Evolutionary conservation across 2,888 invertebrate genomes (phyloP), one percentile per base, ranked within the genome.

Genomic region (Drosophila mimica): DNA sequence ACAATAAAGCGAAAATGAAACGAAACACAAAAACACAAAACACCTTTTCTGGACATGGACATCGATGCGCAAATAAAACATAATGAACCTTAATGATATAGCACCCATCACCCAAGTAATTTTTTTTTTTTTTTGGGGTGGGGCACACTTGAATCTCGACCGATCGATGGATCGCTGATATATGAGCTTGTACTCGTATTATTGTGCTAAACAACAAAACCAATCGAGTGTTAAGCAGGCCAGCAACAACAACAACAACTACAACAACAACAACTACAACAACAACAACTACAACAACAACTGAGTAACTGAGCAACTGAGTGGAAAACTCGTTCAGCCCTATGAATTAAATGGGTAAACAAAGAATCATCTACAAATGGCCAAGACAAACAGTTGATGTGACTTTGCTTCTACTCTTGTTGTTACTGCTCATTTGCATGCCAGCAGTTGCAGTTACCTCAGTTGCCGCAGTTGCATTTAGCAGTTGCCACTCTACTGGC

Each of bases 401-500:
- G 68, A 79, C 71, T 67, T 70, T 53, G 72, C 62, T 68, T 33
- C 76, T 74, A 75, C 77, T 83, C 79, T 74, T 89, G 89, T 91
- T 90, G 82, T 88, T 84, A 74, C 83, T 82, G 78, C 78, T 83
- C 85, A 91, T 91, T 91, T 91, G 84, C 90, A 88, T 88, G 82
- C 56, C 70, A 66, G 75, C 69, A 68, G 64, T 67, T 78, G 67
- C 78, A 67, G 58, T 59, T 53, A 56, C 60, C 40, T n/a, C 17
- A 17, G 34, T 28, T 59, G 66, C 70, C n/a, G 53, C 61, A 70
- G 74, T 71, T 79, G 78, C 76, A 73, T 66, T 69, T 62, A 75
- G 70, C 79, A 79, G 71, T 68, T 79, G 81, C 74, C 70, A 61
- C 70, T 51, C 58, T 33, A 40, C n/a, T 43, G 17, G 17, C 53